Percentiles rank a stretch among this genome's conserved stretches.
Evolutionary conservation across 2,797 vertebrate genomes (phyloP).

Genomic region (Rhynchotus rufescens): DNA sequence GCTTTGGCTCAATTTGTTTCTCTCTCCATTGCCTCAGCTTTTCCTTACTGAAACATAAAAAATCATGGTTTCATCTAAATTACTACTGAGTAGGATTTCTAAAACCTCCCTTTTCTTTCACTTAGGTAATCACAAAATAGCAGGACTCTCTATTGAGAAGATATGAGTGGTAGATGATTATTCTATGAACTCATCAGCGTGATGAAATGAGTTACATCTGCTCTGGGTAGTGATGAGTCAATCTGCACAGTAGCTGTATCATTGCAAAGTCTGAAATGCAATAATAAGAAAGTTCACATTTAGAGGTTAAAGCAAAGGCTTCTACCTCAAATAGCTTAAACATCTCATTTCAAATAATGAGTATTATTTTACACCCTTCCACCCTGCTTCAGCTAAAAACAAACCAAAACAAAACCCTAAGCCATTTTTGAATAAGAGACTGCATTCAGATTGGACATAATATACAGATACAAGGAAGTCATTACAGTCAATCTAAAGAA

Average conservation of each 20-base stretch:
- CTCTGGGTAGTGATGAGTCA: background rate
- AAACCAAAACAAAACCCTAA: background rate
- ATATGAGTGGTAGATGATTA: background rate
- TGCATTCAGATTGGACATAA: background rate
- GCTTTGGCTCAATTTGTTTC: background rate
- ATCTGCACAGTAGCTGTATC: background rate
- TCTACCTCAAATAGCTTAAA: background rate
- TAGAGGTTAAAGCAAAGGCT: constrained; percentile 6
- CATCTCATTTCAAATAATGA: background rate
- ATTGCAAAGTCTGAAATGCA: background rate
- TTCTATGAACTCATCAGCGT: background rate
- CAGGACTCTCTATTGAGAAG: background rate
- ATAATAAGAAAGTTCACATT: background rate
- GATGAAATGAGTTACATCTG: background rate
- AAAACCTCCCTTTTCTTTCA: background rate
- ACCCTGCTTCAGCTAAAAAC: background rate
- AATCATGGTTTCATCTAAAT: background rate
- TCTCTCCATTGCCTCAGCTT: background rate
- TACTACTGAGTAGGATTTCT: background rate
- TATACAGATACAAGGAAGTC: background rate
- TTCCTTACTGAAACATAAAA: background rate
- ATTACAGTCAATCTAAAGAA: background rate
- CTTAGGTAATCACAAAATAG: background rate
- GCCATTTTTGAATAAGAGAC: background rate
- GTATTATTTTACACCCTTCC: background rate